Conservation (phyloP, 2,113 vertebrate species). For the Crotalus horridus region DNA sequence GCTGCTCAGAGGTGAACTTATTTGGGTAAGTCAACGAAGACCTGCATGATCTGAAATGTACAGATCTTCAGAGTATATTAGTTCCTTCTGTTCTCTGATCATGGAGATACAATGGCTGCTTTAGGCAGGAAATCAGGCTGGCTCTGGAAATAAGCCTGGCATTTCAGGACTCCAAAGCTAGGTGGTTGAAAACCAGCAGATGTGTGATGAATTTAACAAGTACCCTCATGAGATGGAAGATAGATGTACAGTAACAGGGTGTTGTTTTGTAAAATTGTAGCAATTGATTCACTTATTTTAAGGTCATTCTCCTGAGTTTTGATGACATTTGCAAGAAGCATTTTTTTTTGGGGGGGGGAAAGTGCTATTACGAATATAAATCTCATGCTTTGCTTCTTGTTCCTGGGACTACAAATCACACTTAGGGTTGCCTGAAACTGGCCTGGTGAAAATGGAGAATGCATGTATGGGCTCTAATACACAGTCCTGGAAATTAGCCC, state of each 20-base stretch:
- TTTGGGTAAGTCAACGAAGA: not conserved
- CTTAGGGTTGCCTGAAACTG: not conserved
- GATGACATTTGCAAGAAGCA: constrained; percentile 7
- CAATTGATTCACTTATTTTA: not conserved
- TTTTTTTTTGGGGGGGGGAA: too few species aligned
- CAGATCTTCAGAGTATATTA: not conserved
- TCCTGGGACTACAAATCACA: constrained; percentile 1
- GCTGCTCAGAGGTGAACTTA: not conserved
- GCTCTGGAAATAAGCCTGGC: not conserved
- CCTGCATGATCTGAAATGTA: not conserved
- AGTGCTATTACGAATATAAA: not conserved
- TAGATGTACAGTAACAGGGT: not conserved
- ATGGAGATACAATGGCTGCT: not conserved
- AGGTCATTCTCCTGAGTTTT: not conserved
- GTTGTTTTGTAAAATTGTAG: constrained; percentile 21
- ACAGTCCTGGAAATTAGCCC: not conserved
- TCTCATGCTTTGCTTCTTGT: not conserved
- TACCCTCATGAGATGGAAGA: not conserved
- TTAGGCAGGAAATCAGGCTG: not conserved
- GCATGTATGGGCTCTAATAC: not conserved
- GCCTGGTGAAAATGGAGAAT: not conserved
- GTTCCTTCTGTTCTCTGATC: not conserved
- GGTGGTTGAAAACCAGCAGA: not conserved
- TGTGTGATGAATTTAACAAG: not conserved
- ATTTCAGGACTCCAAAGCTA: not conserved